These are phyloP conservation scores for Caenorhabditis sp. DNA, from an alignment of 2,888 invertebrate species.

Conservation along the genomic window DNA sequence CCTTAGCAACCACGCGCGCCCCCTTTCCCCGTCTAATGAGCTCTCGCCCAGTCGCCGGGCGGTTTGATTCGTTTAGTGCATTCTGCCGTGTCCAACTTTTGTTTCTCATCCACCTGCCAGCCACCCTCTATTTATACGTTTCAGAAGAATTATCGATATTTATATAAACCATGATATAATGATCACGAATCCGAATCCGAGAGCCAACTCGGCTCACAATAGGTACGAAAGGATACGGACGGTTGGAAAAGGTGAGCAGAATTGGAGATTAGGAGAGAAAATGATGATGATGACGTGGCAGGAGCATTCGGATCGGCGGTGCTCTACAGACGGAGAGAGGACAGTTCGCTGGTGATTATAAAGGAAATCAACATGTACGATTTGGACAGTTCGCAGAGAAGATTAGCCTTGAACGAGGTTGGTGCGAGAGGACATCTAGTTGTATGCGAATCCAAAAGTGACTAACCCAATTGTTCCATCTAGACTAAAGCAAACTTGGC, in stretches of 20 bases:
- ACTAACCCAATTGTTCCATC: not conserved
- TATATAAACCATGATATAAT: slow-evolving; percentile 65
- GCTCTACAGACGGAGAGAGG: slow-evolving; percentile 84
- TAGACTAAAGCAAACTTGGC: not conserved
- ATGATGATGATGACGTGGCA: slow-evolving; percentile 58
- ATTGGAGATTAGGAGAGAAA: not conserved
- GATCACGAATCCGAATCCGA: slow-evolving; percentile 35
- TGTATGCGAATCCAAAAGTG: not conserved
- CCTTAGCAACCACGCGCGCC: not conserved
- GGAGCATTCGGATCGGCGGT: slow-evolving; percentile 86
- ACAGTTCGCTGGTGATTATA: slow-evolving; percentile 84
- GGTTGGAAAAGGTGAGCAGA: slow-evolving; percentile 84
- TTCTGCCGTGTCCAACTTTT: no score
- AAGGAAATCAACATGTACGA: slow-evolving; percentile 86
- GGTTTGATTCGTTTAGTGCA: slow-evolving; percentile 20
- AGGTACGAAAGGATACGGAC: slow-evolving; percentile 83
- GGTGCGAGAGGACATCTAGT: not conserved
- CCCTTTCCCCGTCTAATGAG: slow-evolving; percentile 26
- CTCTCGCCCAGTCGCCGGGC: not conserved
- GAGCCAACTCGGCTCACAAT: slow-evolving; percentile 64
- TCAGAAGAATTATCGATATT: slow-evolving; percentile 67
- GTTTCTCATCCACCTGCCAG: not conserved
- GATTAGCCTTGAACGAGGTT: slow-evolving; percentile 81
- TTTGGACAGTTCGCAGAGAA: slow-evolving; percentile 84
- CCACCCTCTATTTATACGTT: no score